Conservation (phyloP, 2,113 vertebrate genomes). For the Menidia beryllina region DNA sequence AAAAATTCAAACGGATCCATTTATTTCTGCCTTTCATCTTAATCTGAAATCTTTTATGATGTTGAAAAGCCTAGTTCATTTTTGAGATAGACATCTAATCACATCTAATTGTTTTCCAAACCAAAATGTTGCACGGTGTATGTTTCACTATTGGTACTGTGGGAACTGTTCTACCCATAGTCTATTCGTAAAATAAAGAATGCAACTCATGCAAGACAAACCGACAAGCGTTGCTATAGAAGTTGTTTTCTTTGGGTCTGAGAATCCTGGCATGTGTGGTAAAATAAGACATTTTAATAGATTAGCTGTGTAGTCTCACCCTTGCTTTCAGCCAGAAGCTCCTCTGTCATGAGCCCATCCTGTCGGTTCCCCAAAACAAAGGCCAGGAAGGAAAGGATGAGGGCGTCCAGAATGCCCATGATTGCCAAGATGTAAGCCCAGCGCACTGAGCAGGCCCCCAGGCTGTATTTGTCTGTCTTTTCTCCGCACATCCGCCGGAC, state of each 20-base stretch:
- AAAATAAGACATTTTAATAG: conserved; percentile 10
- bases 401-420: conserved; percentile 95
- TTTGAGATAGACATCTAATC: no score
- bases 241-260: neutral
- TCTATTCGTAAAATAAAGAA: no score
- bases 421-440: conserved; percentile 97
- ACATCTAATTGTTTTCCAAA: no score
- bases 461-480: conserved; percentile 95
- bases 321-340: conserved; percentile 97
- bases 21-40: no score
- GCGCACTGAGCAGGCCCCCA: conserved; percentile 94
- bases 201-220: neutral
- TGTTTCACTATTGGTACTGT: no score
- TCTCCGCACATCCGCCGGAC: conserved; percentile 95
- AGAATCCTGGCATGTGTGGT: conserved; percentile 7
- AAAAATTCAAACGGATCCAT: no score
- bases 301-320: conserved; percentile 80
- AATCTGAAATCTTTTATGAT: no score
- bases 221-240: neutral
- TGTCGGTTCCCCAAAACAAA: conserved; percentile 97
- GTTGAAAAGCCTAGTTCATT: no score
- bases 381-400: conserved; percentile 97
- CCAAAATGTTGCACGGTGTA: no score
- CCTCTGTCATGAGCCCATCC: conserved; percentile 95
- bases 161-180: no score